A percentile compares a stretch with the other conserved stretches of the same genome.
Evolutionary conservation across 2,113 vertebrate genomes (phyloP).

Genomic region (Passerina amoena): DNA sequence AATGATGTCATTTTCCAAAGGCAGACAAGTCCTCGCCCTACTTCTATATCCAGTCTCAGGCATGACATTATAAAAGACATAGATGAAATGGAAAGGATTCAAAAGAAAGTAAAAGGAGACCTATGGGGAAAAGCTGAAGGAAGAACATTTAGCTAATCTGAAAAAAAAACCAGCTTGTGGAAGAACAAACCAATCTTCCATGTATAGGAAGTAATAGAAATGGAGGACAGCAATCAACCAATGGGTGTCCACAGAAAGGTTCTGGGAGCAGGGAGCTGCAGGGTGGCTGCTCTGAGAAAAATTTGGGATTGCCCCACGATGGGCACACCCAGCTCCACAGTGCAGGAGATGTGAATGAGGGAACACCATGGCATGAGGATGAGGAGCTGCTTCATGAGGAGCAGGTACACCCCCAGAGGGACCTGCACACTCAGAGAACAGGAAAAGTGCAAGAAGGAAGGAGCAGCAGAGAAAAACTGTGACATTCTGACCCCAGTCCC

Average conservation of each 20-base stretch:
- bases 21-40: not conserved
- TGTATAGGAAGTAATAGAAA: not conserved
- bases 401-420: not conserved
- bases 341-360: not conserved
- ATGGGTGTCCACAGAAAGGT: not conserved
- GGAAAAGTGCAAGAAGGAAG: not conserved
- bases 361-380: not conserved
- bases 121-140: not conserved
- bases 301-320: not conserved
- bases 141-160: not conserved
- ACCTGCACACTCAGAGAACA: not conserved
- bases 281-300: not conserved
- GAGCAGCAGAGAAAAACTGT: not conserved
- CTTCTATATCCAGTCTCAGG: not conserved
- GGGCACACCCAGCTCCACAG: not conserved
- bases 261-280: not conserved
- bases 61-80: not conserved
- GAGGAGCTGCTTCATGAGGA: not conserved
- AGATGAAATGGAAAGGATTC: not conserved
- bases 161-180: not conserved
- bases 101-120: not conserved
- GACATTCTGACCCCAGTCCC: not conserved
- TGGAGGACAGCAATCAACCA: not conserved
- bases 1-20: constrained; percentile 18
- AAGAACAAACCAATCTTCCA: not conserved